Base-by-base conservation (phyloP, 1,140 invertebrate species). In the Whitmania pigra region DNA sequence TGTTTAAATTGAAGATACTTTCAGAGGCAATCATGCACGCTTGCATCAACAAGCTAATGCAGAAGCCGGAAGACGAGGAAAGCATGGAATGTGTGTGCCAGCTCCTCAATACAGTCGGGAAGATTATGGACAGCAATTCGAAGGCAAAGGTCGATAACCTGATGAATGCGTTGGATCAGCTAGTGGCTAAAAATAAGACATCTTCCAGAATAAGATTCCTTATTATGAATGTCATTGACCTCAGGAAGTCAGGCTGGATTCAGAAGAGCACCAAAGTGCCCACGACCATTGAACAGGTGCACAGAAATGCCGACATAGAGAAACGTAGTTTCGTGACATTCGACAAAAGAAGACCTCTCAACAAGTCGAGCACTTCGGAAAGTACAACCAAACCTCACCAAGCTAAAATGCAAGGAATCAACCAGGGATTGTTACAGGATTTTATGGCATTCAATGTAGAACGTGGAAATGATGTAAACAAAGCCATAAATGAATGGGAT, bases 251-350 rank as follows among this genome's bases (percentile, higher is more conserved):
- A 73, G 77, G 77, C 72, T 97, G 94, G 94, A 85, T 93, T 49
- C 89, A 90, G 3, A 86, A 93, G 67, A 86, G 91, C 75, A 88
- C 90, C 73, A 88, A 87, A 31, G 90, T 90, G 77, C 93, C 94
- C 0, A 95, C 94, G 80, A 95, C 90, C 36, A 94, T 96, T 82
- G 90, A 92, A 73, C 89, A 95, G 83, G 93, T 97, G 74, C 89
- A 92, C 75, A 88, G 89, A 76, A 92, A 95, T 79, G 89, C 89
- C 6, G 53, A 55, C 22, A 11, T 4, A 29, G 69, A 25, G 69
- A 55, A 55, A 25, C 22, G 55, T 25, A 13, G 22, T 15, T 7
- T 3, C 53, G 17, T 17, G 17, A 55, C 0, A 25, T 27, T 13
- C 53, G n/a, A 15, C 22, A 22, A 20, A 3, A 11, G 63, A 3